These are phyloP conservation scores for Palythoa grandiflora DNA, from an alignment of 92 coral and sea anemone species.

Conservation along the genomic window DNA sequence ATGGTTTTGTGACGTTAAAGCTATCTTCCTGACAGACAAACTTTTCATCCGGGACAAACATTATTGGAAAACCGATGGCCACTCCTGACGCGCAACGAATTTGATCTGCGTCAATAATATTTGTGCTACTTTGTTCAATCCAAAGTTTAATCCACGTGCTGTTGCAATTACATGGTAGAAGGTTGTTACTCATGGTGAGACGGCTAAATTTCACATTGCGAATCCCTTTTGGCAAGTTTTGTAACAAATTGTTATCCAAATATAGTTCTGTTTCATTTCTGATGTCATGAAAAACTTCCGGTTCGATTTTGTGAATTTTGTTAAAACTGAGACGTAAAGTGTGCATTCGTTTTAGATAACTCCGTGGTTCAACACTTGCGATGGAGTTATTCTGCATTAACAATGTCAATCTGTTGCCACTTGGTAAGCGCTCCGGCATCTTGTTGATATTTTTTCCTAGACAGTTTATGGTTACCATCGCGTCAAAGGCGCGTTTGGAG, in stretches of 20 bases:
- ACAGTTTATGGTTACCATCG: constrained; percentile 31
- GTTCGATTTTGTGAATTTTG: constrained; percentile 42
- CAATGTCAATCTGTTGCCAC: constrained; percentile 44
- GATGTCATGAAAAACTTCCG: constrained; percentile 50
- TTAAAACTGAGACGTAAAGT: constrained; percentile 72
- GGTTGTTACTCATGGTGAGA: constrained; percentile 69
- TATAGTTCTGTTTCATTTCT: constrained; percentile 54
- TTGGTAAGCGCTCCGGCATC: constrained; percentile 42
- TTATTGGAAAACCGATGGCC: constrained; percentile 63
- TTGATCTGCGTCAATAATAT: constrained; percentile 56
- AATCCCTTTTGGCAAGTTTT: constrained; percentile 60
- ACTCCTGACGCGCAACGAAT: constrained; percentile 73
- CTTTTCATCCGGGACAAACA: constrained; percentile 47
- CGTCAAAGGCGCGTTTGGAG: constrained; percentile 28
- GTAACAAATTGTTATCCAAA: constrained; percentile 74
- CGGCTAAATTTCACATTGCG: constrained; percentile 47
- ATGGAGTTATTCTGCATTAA: constrained; percentile 68
- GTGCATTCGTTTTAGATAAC: constrained; percentile 58
- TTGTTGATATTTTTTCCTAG: neutral
- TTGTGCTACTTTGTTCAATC: constrained; percentile 46
- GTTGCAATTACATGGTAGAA: constrained; percentile 75
- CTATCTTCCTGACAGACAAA: constrained; percentile 63
- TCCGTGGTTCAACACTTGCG: constrained; percentile 50
- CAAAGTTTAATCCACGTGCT: constrained; percentile 78
- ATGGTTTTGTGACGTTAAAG: neutral